phyloP scores from a whole-genome alignment of 2,888 invertebrate species.

The Nycteola revayana region DNA sequence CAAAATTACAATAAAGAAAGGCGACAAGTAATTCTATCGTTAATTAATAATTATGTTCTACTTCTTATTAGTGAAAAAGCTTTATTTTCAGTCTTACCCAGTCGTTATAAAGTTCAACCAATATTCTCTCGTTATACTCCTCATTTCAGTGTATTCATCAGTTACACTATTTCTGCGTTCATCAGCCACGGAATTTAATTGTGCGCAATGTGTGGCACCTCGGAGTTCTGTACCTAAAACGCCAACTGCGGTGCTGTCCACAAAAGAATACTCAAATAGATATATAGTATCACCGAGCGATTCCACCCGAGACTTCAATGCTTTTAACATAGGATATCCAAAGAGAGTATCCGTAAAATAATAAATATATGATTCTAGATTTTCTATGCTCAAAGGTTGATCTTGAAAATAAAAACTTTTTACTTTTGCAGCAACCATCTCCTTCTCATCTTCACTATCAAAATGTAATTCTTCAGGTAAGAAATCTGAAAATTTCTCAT shows the following conservation, averaged over 20 bases:
- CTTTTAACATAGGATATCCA: slow-evolving; percentile 27
- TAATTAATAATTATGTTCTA: too few relatives aligned
- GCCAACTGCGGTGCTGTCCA: slow-evolving; percentile 24
- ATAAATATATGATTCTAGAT: slow-evolving; percentile 18
- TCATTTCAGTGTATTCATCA: slow-evolving; percentile 25
- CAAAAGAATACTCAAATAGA: slow-evolving; percentile 43
- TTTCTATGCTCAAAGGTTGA: slow-evolving; percentile 15
- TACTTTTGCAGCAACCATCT: slow-evolving; percentile 19
- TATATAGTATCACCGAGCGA: slow-evolving; percentile 39
- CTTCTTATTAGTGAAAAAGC: too few relatives aligned
- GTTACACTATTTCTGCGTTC: slow-evolving; percentile 1
- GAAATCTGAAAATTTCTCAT: slow-evolving; percentile 36
- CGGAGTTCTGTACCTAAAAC: slow-evolving; percentile 29
- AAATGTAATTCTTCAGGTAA: slow-evolving; percentile 26
- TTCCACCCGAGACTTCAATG: slow-evolving; percentile 21
- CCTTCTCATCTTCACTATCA: slow-evolving; percentile 27
- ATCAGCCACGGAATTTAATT: slow-evolving; percentile 13
- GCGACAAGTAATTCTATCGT: not conserved
- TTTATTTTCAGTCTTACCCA: slow-evolving; percentile 25
- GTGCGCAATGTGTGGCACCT: slow-evolving; percentile 38
- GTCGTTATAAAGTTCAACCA: slow-evolving; percentile 38
- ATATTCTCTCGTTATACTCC: slow-evolving; percentile 23
- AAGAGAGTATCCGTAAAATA: slow-evolving; percentile 50
- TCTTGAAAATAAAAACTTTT: slow-evolving; percentile 39
- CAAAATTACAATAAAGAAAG: too few relatives aligned